Percentiles rank a stretch among this genome's conserved stretches.
phyloP scores from a whole-genome alignment of 2,113 vertebrate genomes.

The Sorex araneus region DNA sequence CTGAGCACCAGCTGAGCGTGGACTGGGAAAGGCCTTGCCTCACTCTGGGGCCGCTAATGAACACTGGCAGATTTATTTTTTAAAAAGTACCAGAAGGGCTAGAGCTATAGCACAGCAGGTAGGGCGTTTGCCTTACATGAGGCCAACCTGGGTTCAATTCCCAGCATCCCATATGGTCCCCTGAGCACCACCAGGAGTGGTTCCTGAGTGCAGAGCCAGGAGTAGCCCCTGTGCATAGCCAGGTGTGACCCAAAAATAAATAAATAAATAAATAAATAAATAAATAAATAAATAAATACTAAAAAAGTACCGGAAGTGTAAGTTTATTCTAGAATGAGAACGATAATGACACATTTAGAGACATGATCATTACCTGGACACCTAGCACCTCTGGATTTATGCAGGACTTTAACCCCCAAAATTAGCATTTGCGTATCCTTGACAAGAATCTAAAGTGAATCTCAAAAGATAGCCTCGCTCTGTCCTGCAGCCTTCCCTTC shows the following conservation, averaged over 20 bases:
- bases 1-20: not conserved
- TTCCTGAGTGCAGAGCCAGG: too few species aligned
- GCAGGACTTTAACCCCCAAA: not conserved
- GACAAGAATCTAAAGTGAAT: slow-evolving; percentile 10
- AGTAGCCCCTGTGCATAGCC: too few species aligned
- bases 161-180: too few species aligned
- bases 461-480: not conserved
- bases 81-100: too few species aligned
- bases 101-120: too few species aligned
- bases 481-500: not conserved
- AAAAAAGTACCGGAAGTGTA: not conserved
- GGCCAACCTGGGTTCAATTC: too few species aligned
- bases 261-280: too few species aligned
- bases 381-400: not conserved
- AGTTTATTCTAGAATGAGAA: not conserved
- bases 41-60: not conserved
- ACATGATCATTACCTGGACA: not conserved
- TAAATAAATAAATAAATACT: too few species aligned
- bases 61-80: not conserved
- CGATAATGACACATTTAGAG: not conserved
- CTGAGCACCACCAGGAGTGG: too few species aligned
- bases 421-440: slow-evolving; percentile 31
- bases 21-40: not conserved
- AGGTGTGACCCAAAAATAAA: too few species aligned
- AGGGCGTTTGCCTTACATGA: too few species aligned